A percentile compares a stretch with the other conserved stretches of the same genome.
Evolutionary conservation across 2,888 invertebrate species (phyloP).

Genomic region (Caenorhabditis sp.): DNA sequence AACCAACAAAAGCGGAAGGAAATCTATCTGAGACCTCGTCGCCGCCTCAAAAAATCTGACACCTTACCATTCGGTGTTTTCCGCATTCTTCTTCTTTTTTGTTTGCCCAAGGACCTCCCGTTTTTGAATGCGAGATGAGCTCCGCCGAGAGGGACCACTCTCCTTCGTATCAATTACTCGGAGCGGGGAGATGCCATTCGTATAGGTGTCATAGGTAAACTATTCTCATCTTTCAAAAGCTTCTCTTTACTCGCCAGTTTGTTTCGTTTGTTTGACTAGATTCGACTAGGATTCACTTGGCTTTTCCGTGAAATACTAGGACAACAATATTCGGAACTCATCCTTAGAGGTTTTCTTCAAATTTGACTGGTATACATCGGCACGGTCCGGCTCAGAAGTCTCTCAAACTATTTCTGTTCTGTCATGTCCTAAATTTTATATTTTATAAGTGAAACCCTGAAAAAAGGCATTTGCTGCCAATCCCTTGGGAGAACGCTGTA

Average conservation of each 20-base stretch:
- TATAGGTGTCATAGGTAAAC: conserved; percentile 49
- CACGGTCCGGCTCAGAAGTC: too few species aligned
- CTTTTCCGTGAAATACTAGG: too few species aligned
- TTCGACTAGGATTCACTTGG: conserved; percentile 1
- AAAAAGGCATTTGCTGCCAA: too few species aligned
- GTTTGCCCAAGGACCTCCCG: conserved; percentile 21
- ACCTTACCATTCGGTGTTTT: conserved; percentile 39
- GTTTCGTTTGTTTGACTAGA: conserved; percentile 26
- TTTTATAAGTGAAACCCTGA: too few species aligned
- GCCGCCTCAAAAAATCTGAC: conserved; percentile 43
- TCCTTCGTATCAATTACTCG: conserved; percentile 31
- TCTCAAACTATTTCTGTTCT: too few species aligned
- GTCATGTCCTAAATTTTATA: too few species aligned
- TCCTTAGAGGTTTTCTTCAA: too few species aligned
- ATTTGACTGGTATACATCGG: too few species aligned
- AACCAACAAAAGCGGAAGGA: conserved; percentile 45
- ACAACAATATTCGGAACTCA: too few species aligned
- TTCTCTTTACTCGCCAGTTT: conserved; percentile 31
- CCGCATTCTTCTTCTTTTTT: conserved; percentile 9
- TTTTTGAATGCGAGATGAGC: conserved; percentile 46
- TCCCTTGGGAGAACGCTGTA: too few species aligned
- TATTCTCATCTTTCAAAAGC: conserved; percentile 48
- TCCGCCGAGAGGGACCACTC: neutral
- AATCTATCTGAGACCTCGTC: conserved; percentile 44
- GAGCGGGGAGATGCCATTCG: conserved; percentile 40